Conservation (phyloP, 64 coral and sea anemone genomes). For the Montipora sp. region DNA sequence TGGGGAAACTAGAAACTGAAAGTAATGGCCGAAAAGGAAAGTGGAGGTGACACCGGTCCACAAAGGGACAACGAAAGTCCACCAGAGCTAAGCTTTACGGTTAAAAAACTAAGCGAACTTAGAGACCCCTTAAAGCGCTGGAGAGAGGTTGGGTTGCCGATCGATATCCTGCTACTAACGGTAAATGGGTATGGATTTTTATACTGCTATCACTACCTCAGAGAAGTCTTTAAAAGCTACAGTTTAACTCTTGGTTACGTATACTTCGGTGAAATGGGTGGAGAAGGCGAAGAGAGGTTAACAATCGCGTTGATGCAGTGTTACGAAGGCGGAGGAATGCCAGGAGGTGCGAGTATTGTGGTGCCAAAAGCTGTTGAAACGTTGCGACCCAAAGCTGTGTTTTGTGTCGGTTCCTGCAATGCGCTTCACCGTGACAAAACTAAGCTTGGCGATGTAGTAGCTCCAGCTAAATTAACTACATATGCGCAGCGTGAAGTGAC, state of each 20-base stretch:
- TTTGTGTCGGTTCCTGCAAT: conserved; percentile 5
- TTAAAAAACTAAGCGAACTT: background rate
- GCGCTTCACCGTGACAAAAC: background rate
- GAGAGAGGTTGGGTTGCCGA: background rate
- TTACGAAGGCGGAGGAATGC: background rate
- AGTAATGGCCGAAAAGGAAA: background rate
- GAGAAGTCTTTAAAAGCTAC: conserved; percentile 5
- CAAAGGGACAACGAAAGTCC: background rate
- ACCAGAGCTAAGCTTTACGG: background rate
- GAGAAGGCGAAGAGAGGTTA: background rate
- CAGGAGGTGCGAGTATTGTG: background rate
- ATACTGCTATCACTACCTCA: background rate
- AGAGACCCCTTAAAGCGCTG: background rate
- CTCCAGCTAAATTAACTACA: conserved; percentile 16
- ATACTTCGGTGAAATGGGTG: conserved; percentile 8
- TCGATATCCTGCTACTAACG: background rate
- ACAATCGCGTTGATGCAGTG: background rate
- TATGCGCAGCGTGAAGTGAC: conserved; percentile 14
- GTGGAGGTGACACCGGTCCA: background rate
- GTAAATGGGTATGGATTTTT: background rate
- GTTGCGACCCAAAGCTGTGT: conserved; percentile 19
- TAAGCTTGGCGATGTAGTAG: background rate
- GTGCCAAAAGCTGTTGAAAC: background rate
- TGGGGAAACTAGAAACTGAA: background rate
- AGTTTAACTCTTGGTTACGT: background rate